Evolutionary conservation across 2,113 vertebrate species (phyloP).

Genomic region (Ptilorrhoa leucosticta): DNA sequence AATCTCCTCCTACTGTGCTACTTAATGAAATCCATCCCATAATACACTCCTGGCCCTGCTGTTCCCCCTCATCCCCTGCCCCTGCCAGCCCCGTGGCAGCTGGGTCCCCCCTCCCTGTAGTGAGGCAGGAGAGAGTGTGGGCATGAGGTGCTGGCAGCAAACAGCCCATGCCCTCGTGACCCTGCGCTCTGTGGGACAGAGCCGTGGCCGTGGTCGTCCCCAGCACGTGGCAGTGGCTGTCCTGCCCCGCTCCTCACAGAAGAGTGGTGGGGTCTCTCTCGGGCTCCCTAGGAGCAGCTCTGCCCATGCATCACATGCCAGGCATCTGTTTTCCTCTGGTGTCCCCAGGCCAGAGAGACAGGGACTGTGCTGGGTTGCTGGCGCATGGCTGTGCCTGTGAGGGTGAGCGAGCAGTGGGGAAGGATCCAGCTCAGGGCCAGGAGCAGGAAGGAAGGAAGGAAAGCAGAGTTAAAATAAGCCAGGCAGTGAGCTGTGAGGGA

Average conservation of each 20-base stretch:
- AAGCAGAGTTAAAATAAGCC: constrained; percentile 56
- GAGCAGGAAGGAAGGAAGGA: constrained; percentile 64
- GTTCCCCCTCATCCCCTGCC: not conserved
- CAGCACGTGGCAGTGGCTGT: fast-evolving
- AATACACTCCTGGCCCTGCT: constrained; percentile 35
- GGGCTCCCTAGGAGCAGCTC: not conserved
- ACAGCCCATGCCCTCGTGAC: not conserved
- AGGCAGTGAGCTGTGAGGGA: not conserved
- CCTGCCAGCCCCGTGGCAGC: not conserved
- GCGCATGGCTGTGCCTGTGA: not conserved
- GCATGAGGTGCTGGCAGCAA: not conserved
- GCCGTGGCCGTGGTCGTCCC: fast-evolving
- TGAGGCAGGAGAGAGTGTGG: not conserved
- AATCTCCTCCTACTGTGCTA: constrained; percentile 40
- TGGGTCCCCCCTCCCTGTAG: not conserved
- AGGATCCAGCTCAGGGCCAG: constrained; percentile 5
- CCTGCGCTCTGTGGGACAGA: not conserved
- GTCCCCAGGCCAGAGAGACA: not conserved
- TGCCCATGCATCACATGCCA: fast-evolving
- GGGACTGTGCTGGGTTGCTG: not conserved
- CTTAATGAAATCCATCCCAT: constrained; percentile 64
- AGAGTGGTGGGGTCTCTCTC: fast-evolving
- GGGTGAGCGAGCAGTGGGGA: not conserved
- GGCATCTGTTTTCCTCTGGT: not conserved
- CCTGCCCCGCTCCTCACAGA: fast-evolving